Evolutionary conservation across 1,140 invertebrate species (phyloP), one percentile per base, ranked within the genome.

Genomic region (Trichonephila clavipes): DNA sequence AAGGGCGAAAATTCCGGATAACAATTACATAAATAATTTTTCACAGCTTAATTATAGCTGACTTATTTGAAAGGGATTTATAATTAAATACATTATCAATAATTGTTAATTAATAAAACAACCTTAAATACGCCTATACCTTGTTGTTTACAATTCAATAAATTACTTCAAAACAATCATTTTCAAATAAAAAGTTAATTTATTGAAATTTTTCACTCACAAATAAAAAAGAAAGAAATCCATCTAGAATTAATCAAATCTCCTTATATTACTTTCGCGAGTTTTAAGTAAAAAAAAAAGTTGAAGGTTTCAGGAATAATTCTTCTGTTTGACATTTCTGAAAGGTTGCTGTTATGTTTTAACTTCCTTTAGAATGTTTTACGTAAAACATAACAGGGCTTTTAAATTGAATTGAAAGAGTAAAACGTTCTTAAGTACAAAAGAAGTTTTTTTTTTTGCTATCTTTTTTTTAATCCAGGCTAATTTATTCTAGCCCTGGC

Each of bases 401-500:
- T 77, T 77, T 77, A 40, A 77, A 77, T 77, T 77, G 28, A 77
- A 77, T 77, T 40, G 18, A 40, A 18, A 40, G 72, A 77, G 12
- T 4, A 77, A 77, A 72, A 72, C 28, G 34, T 77, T 18, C 18
- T 18, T 16, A 14, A 77, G 18, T 10, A 40, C 16, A 6, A 28
- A 69, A 69, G 2, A 0, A 12, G 14, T 40, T 77, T 77, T 77
- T 77, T 19, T 72, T 34, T 34, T n/a, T n/a, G n/a, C n/a, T 28
- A 28, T 2, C 34, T 40, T 16, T 34, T 28, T 28, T 7, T 40
- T 40, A 19, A 77, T 34, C 28, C 24, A 24, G 14, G 40, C 16
- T 77, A 40, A 77, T 77, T 77, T 77, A 77, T 77, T 34, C 72
- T 6, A 12, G 72, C 40, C 72, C 18, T 0, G 34, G 5, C 34